Percentiles rank a stretch among this genome's conserved stretches.
phyloP scores from a whole-genome alignment of 2,113 vertebrate genomes.

The Trachemys scripta region DNA sequence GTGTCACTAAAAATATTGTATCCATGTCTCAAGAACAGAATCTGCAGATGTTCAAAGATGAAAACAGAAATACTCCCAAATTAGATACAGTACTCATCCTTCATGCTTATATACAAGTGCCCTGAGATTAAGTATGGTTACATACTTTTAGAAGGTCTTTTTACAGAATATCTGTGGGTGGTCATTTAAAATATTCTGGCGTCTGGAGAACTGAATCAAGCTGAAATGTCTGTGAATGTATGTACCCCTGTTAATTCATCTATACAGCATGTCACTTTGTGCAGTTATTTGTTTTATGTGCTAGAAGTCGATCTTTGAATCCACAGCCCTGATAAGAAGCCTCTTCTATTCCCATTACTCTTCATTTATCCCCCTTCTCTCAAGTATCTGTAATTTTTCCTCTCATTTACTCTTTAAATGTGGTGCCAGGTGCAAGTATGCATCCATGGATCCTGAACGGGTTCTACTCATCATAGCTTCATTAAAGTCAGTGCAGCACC shows the following conservation, averaged over 20 bases:
- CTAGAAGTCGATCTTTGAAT: not conserved
- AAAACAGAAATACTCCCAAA: not conserved
- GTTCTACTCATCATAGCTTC: not conserved
- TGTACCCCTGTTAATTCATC: not conserved
- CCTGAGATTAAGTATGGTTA: not conserved
- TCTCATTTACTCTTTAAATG: rapidly evolving
- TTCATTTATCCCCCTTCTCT: not conserved
- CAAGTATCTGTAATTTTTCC: not conserved
- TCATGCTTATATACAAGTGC: not conserved
- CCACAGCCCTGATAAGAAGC: not conserved
- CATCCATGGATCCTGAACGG: not conserved
- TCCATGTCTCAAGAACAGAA: not conserved
- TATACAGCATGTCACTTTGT: not conserved
- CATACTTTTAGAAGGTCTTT: slow-evolving; percentile 8
- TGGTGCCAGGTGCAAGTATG: not conserved
- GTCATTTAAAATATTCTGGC: not conserved
- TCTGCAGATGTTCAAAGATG: not conserved
- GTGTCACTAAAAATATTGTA: not conserved
- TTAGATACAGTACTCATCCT: not conserved
- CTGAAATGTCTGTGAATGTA: not conserved
- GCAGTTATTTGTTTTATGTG: not conserved
- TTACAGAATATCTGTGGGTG: slow-evolving; percentile 31
- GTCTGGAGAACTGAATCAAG: not conserved
- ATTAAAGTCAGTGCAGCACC: rapidly evolving
- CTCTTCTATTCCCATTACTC: not conserved